These are phyloP conservation scores for Coptodon rendalli DNA, from an alignment of 2,113 vertebrate genomes.

Conservation along the genomic window DNA sequence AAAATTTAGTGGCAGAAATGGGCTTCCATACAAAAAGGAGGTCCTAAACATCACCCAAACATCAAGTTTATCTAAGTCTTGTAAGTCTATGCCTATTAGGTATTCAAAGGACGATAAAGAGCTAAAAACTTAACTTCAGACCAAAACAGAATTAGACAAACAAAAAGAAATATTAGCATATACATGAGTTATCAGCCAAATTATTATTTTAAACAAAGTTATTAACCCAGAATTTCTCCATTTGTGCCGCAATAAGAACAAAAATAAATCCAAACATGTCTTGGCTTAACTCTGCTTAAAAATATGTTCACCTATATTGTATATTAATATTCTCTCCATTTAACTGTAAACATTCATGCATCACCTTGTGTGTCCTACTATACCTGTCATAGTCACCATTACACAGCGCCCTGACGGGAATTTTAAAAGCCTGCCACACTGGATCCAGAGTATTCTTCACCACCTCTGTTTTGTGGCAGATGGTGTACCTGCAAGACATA, in stretches of 20 bases:
- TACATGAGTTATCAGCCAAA: not conserved
- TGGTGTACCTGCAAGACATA: slow-evolving; percentile 76
- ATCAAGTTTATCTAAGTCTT: not conserved
- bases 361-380: not conserved
- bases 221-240: not conserved
- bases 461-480: slow-evolving; percentile 90
- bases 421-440: slow-evolving; percentile 90
- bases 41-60: not conserved
- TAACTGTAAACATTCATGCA: not conserved
- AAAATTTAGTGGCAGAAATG: not conserved
- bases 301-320: not conserved
- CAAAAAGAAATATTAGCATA: not conserved
- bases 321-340: not conserved
- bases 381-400: slow-evolving; percentile 91
- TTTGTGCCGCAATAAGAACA: not conserved
- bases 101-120: not conserved
- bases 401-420: slow-evolving; percentile 85
- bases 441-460: slow-evolving; percentile 90
- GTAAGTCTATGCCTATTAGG: not conserved
- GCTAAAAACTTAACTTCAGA: not conserved
- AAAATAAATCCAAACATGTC: not conserved
- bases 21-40: not conserved
- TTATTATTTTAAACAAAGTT: not conserved
- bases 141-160: not conserved
- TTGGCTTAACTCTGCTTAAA: not conserved